Evolutionary conservation across 1,140 invertebrate species (phyloP).

Genomic region (Pseudoatta argentina): DNA sequence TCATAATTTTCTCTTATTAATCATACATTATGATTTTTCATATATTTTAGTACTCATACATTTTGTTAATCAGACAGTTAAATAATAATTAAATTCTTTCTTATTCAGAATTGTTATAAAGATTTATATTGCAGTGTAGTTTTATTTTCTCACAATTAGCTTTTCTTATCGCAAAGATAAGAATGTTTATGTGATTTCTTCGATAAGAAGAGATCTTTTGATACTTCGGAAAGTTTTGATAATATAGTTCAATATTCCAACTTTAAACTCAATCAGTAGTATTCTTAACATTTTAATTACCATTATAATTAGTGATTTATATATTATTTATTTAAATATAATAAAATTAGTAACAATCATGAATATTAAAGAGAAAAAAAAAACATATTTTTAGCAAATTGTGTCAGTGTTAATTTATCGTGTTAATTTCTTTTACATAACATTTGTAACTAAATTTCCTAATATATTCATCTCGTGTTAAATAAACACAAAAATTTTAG

Average conservation of each 20-base stretch:
- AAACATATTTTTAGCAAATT: background rate
- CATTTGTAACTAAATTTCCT: too few species aligned
- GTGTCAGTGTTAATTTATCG: background rate
- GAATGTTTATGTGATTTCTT: background rate
- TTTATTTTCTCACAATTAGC: conserved; percentile 5
- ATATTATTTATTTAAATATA: background rate
- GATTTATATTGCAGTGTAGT: background rate
- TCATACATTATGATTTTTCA: background rate
- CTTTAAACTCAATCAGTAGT: background rate
- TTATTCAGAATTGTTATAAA: background rate
- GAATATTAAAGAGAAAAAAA: background rate
- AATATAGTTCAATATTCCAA: background rate
- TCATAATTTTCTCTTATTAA: background rate
- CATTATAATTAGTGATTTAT: background rate
- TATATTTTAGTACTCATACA: background rate
- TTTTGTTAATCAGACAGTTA: background rate
- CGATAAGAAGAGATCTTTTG: conserved; percentile 14
- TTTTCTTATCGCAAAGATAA: conserved; percentile 9
- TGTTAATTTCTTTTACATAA: background rate
- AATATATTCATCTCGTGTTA: too few species aligned
- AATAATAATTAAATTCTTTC: background rate
- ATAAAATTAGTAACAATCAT: background rate
- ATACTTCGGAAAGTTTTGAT: background rate
- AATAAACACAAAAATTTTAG: too few species aligned
- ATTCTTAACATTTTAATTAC: conserved; percentile 12